Conservation (phyloP, 1,140 invertebrate species). For the Drosophila nikananu region DNA sequence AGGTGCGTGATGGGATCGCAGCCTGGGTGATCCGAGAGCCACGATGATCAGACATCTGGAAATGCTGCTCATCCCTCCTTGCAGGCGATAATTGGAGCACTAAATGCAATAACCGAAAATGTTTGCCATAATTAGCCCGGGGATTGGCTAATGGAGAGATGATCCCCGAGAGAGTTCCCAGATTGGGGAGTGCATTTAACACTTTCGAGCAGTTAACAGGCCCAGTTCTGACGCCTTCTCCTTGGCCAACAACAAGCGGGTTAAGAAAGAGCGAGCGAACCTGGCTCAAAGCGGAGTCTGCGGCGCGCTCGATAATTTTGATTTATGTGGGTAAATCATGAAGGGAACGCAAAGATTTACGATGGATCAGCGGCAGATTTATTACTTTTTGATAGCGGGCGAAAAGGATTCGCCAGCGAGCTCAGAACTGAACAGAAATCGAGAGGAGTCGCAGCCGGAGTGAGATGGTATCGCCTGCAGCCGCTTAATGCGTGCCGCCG, state of each 20-base stretch:
- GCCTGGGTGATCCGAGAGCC: conserved; percentile 33
- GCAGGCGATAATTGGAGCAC: conserved; percentile 72
- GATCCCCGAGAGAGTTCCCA: conserved; percentile 33
- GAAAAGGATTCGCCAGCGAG: conserved; percentile 53
- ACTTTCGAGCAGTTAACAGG: conserved; percentile 70
- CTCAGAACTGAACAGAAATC: conserved; percentile 20
- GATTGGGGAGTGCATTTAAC: conserved; percentile 77
- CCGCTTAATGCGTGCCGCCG: conserved; percentile 76
- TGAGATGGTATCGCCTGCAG: conserved; percentile 31
- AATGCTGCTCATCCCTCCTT: conserved; percentile 18
- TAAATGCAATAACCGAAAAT: conserved; percentile 70
- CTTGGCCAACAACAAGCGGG: conserved; percentile 1
- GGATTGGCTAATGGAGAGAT: conserved; percentile 43
- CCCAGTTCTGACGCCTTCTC: conserved; percentile 36
- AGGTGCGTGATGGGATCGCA: conserved; percentile 58
- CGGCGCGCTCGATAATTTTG: conserved; percentile 80
- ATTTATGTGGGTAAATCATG: conserved; percentile 85
- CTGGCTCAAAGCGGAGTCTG: conserved; percentile 32
- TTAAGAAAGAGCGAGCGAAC: background rate
- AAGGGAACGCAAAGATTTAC: conserved; percentile 84
- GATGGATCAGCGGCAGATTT: conserved; percentile 85
- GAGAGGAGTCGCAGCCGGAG: conserved; percentile 16
- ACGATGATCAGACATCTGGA: conserved; percentile 72
- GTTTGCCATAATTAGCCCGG: conserved; percentile 27
- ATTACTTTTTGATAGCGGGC: conserved; percentile 84